phyloP scores from a whole-genome alignment of 2,113 vertebrate genomes.

The Psilopsiagon aymara region DNA sequence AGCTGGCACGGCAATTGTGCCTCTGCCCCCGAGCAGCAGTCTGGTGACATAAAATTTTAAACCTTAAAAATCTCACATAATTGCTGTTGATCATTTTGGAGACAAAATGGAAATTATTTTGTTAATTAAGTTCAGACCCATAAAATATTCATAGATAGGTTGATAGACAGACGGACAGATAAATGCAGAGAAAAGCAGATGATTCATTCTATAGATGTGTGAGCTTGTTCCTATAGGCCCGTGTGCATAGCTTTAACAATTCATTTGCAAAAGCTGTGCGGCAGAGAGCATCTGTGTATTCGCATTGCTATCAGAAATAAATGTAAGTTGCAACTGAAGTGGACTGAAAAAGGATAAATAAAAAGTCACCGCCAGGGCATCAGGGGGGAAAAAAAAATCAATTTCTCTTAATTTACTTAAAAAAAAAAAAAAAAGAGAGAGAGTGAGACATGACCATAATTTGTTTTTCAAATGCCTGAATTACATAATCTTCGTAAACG shows the following conservation, averaged over 20 bases:
- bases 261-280: background rate
- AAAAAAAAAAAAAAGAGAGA: background rate
- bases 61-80: conserved; percentile 64
- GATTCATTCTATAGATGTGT: conserved; percentile 4
- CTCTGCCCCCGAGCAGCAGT: conserved; percentile 75
- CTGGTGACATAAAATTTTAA: conserved; percentile 78
- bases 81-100: conserved; percentile 59
- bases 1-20: conserved; percentile 77
- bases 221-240: background rate
- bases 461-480: background rate
- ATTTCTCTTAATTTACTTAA: background rate
- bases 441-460: too few species aligned
- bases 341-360: background rate
- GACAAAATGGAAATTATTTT: conserved; percentile 72
- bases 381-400: fast-evolving
- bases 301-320: background rate
- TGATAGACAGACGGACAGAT: conserved; percentile 10
- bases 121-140: conserved; percentile 74
- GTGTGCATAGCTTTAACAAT: background rate
- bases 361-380: background rate
- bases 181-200: background rate
- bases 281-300: background rate
- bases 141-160: conserved; percentile 69
- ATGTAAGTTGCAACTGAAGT: background rate
- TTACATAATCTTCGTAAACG: background rate